Evolutionary conservation across 2,113 vertebrate species (phyloP), one percentile per base, ranked within the genome.

Genomic region (Centropus unirufus): DNA sequence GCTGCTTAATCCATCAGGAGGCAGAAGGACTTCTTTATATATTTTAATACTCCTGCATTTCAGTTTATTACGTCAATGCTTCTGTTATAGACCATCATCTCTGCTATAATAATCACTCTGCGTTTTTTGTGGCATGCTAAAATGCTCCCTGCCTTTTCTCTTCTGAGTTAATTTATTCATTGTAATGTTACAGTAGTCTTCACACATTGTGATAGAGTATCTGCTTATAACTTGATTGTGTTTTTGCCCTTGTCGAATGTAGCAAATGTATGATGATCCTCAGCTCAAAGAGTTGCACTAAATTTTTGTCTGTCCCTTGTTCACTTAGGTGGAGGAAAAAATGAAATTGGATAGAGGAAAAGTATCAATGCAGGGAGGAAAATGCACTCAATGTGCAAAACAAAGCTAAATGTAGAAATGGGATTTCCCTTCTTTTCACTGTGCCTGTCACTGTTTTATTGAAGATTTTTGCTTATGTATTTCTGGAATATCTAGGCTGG

Each of bases 291-390:
- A 58, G 14, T 46, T 64, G 30, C 10, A 15, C 64, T 69, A 44
- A 76, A 6, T 73, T 83, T 90, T 76, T 88, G 16, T 75, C 18
- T 40, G 12, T 74, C 29, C 22, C 36, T 39, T 83, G 57, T 86
- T 21, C 11, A 12, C 19, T 51, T 44, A 52, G 32, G 5, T 47
- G 30, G 52, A 83, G 23, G 30, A 76, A 22, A 57, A 84, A 86
- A 90, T 58, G 6, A 0, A 63, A 42, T 27, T 12, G 18, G 18
- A 27, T 47, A 54, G 12, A n/a, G 15, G 55, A 34, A 23, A 63
- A 40, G 1, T 59, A 36, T 55, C 8, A 32, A 7, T 12, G 1
- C 0, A 1, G 20, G 9, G 15, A 70, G 14, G 20, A 47, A 66
- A 68, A 75, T 11, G 15, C 10, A 34, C 30, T 75, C 84, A 17